A percentile compares a stretch with the other conserved stretches of the same genome.
These are phyloP conservation scores for Watsonalla cultraria DNA, from an alignment of 2,888 invertebrate species.

Conservation along the genomic window DNA sequence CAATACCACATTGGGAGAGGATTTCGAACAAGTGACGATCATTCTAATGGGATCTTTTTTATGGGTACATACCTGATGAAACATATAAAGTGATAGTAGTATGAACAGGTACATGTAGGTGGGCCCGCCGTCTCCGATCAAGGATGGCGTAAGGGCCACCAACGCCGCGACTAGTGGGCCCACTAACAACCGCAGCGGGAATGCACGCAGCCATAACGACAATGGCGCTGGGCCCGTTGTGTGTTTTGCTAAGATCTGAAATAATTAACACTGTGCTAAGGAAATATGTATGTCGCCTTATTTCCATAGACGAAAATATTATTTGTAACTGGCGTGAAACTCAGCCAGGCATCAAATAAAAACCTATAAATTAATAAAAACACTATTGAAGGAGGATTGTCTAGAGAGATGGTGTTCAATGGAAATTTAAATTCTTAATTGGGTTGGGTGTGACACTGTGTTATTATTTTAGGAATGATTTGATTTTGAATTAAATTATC, in stretches of 20 bases:
- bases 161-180: slow-evolving; percentile 90
- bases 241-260: slow-evolving; percentile 77
- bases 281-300: neutral
- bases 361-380: no score
- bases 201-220: slow-evolving; percentile 91
- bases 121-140: slow-evolving; percentile 76
- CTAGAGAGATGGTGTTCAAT: no score
- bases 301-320: neutral
- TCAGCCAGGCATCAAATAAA: no score
- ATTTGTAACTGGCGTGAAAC: no score
- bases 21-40: no score
- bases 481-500: no score
- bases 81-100: slow-evolving; percentile 87
- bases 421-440: no score
- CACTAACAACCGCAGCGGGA: slow-evolving; percentile 91
- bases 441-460: no score
- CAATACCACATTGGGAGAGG: no score
- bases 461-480: no score
- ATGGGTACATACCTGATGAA: slow-evolving; percentile 86
- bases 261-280: slow-evolving; percentile 1
- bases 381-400: no score
- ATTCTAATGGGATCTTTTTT: no score
- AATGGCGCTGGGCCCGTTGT: slow-evolving; percentile 94
- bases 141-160: slow-evolving; percentile 90
- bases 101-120: slow-evolving; percentile 87